Base-by-base conservation (phyloP, 2,797 vertebrate species). In the Callimico goeldii region DNA sequence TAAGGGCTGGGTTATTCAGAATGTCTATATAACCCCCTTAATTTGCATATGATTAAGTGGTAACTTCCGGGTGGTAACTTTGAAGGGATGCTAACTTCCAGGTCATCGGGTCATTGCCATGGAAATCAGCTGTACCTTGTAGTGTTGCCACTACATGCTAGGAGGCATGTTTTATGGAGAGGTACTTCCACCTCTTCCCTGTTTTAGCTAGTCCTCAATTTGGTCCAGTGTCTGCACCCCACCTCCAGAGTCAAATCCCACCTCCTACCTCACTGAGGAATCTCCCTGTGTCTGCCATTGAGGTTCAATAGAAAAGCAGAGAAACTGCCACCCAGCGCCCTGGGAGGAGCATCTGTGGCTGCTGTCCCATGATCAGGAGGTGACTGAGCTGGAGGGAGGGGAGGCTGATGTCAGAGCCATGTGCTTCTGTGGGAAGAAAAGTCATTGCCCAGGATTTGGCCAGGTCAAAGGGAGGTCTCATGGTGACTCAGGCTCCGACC, bases 401-500 rank as follows among this genome's bases (percentile, higher is more conserved):
- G 17, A 70, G 19, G 46, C 22, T 36, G n/a, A 24, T 33, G 64
- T 50, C 28, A 67, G 57, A 79, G 36, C 6, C 0, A 28, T 12
- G 73, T 94, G n/a, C 4, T 1, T 20, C 75, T 46, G 7, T 3
- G 24, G 55, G 50, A 64, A 67, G 46, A 75, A 17, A 13, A 30
- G 36, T 48, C 36, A 58, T 61, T 43, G 3, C 58, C 33, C 11
- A 39, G 1, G 52, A 36, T 64, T 9, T 52, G 36, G 15, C 33
- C 57, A 58, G 41, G 13, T 19, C 13, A 10, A 36, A 4, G 55
- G 48, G 48, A 24, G 55, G 48, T 28, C 72, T 55, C 39, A 0
- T 0, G 0, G 1, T 5, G 10, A 36, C n/a, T n/a, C 4, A 0
- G 79, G 41, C 15, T 55, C n/a, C 12, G 22, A 79, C 3, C 41